Evolutionary conservation across 2,888 invertebrate species (phyloP).

Genomic region (Leptinotarsa tumamoca): DNA sequence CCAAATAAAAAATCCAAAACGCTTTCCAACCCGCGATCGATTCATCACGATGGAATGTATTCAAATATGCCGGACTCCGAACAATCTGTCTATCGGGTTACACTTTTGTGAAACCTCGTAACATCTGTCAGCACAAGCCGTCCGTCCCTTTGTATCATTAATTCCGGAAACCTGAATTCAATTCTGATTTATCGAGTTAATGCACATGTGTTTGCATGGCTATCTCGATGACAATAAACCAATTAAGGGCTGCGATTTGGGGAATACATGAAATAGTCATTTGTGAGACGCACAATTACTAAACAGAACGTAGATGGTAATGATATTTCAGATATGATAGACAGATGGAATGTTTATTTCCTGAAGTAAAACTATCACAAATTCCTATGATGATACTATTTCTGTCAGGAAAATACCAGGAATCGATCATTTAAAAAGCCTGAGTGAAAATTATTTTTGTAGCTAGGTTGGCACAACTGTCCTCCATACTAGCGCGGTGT

Average conservation of each 20-base stretch:
- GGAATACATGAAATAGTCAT: not conserved
- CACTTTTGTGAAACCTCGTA: not conserved
- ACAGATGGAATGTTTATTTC: too few species aligned
- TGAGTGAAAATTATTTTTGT: too few species aligned
- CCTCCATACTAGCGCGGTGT: too few species aligned
- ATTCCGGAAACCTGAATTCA: constrained; percentile 12
- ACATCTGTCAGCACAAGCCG: not conserved
- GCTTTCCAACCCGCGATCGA: too few species aligned
- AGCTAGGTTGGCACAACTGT: too few species aligned
- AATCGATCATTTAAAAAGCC: too few species aligned
- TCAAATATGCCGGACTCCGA: not conserved
- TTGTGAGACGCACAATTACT: not conserved
- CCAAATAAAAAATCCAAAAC: too few species aligned
- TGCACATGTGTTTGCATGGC: not conserved
- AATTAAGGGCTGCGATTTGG: not conserved
- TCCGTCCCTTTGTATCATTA: constrained; percentile 5
- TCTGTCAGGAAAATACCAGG: too few species aligned
- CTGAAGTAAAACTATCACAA: too few species aligned
- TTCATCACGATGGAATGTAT: not conserved
- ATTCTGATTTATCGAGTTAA: constrained; percentile 7
- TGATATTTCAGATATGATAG: not conserved
- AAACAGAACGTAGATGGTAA: not conserved
- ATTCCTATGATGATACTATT: too few species aligned
- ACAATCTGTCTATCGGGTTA: not conserved
- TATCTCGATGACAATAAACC: not conserved